Evolutionary conservation across 2,113 vertebrate genomes (phyloP).

Genomic region (Gopherus evgoodei): DNA sequence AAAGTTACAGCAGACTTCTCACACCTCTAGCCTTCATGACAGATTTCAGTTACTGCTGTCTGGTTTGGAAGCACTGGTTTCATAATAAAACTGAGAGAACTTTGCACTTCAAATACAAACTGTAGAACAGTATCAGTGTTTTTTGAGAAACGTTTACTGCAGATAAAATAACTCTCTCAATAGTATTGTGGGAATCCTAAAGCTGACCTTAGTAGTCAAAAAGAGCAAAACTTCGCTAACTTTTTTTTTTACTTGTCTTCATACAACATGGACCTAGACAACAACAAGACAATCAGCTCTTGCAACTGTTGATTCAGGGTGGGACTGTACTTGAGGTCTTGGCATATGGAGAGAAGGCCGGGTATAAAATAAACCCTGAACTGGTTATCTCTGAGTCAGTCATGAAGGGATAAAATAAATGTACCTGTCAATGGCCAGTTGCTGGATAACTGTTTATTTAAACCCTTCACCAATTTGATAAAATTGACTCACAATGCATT

Average conservation of each 20-base stretch:
- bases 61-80: background rate
- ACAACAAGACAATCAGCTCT: background rate
- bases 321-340: background rate
- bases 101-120: background rate
- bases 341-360: background rate
- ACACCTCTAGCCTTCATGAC: background rate
- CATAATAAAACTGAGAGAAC: background rate
- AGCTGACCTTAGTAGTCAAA: background rate
- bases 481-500: too few species aligned
- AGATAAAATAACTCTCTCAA: background rate
- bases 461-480: background rate
- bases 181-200: background rate
- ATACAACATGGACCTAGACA: background rate
- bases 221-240: background rate
- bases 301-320: background rate
- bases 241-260: rapidly evolving
- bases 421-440: background rate
- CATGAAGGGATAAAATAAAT: background rate
- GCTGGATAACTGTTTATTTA: background rate
- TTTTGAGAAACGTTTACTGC: background rate
- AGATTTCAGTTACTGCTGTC: rapidly evolving
- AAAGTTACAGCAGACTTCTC: rapidly evolving
- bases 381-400: background rate
- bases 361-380: background rate
- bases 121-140: background rate